Evolutionary conservation across 1,140 invertebrate genomes (phyloP).

Genomic region (Heliconius congener): DNA sequence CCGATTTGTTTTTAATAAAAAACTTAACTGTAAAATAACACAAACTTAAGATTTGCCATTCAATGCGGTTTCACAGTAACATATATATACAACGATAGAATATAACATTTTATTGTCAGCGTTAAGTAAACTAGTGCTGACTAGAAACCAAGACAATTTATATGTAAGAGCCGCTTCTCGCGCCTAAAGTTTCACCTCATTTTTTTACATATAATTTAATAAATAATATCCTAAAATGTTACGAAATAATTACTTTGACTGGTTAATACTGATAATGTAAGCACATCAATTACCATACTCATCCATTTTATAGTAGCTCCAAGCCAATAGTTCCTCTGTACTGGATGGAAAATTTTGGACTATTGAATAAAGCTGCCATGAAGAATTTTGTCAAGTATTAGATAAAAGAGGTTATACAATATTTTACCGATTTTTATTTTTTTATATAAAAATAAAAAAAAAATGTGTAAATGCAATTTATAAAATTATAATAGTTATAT

Average conservation of each 20-base stretch:
- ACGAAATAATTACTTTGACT: background rate
- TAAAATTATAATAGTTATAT: background rate
- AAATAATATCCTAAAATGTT: background rate
- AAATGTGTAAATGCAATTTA: background rate
- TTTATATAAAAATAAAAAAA: too few relatives aligned
- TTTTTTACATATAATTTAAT: background rate
- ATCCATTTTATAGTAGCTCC: background rate
- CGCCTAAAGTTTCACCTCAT: background rate
- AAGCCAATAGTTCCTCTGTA: background rate
- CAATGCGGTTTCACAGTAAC: background rate
- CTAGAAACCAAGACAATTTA: background rate
- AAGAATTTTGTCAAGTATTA: background rate
- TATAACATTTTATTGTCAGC: background rate
- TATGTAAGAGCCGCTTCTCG: background rate
- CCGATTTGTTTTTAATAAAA: too few relatives aligned
- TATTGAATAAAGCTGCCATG: background rate
- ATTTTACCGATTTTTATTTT: too few relatives aligned
- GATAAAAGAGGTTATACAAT: too few relatives aligned
- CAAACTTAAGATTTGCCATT: background rate
- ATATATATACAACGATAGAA: background rate
- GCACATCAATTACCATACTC: background rate
- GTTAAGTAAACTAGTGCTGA: background rate
- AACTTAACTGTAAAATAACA: too few relatives aligned
- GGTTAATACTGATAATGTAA: background rate
- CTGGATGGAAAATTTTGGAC: background rate